Percentiles rank a stretch among this genome's conserved stretches.
Conservation (phyloP, 2,113 vertebrate species). For the Podilymbus podiceps region DNA sequence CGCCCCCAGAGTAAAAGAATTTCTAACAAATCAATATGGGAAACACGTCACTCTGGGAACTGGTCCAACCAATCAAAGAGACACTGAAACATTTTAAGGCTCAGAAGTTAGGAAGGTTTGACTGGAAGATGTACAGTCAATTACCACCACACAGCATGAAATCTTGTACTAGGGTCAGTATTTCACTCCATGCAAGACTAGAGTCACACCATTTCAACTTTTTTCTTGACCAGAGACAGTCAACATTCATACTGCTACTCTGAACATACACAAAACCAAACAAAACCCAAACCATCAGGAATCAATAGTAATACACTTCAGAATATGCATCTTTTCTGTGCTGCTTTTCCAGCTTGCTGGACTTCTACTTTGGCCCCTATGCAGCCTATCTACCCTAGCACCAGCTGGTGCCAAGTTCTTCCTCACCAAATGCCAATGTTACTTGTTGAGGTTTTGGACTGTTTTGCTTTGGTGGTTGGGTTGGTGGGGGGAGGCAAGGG, state of each 20-base stretch:
- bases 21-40: neutral
- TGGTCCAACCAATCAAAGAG: neutral
- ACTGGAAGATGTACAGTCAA: neutral
- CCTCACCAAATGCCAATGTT: neutral
- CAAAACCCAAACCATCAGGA: neutral
- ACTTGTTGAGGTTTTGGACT: neutral
- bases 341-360: neutral
- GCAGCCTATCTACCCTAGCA: neutral
- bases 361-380: neutral
- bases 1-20: neutral
- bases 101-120: neutral
- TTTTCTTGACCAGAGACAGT: neutral
- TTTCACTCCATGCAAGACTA: neutral
- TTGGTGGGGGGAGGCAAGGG: neutral
- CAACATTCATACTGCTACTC: neutral
- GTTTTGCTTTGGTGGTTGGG: neutral
- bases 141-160: fast-evolving
- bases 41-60: neutral
- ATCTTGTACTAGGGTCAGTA: neutral
- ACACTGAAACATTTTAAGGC: neutral
- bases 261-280: neutral
- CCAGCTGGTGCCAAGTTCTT: neutral
- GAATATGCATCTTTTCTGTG: neutral
- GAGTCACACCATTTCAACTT: neutral
- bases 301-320: neutral